phyloP scores from a whole-genome alignment of 2,113 vertebrate species.

The Ptychochromis oligacanthus region DNA sequence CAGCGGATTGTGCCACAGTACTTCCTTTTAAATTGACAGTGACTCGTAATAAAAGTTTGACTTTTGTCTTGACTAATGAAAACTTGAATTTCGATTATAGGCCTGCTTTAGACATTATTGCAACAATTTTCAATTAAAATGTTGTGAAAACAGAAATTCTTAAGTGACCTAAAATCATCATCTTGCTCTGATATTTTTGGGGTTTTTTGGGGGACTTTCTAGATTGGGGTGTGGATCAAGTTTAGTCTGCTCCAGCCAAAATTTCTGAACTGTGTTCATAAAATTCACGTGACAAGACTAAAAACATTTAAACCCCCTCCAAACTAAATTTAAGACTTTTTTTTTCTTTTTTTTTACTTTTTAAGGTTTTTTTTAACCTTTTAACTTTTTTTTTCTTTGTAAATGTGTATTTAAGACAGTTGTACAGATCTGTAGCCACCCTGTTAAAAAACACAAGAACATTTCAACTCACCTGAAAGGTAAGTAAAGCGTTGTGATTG shows the following conservation, averaged over 20 bases:
- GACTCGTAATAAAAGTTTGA: background rate
- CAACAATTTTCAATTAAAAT: background rate
- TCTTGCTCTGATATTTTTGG: background rate
- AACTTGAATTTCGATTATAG: background rate
- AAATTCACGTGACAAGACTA: no score
- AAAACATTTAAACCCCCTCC: background rate
- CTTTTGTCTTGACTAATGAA: background rate
- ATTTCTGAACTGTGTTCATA: no score
- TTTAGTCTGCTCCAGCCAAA: background rate
- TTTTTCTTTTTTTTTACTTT: background rate
- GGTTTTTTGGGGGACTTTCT: background rate
- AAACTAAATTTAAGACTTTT: background rate
- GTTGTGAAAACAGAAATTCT: background rate
- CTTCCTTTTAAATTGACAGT: background rate
- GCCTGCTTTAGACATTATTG: background rate
- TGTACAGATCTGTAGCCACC: background rate
- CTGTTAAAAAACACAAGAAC: background rate
- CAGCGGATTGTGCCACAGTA: background rate
- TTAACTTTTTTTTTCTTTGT: no score
- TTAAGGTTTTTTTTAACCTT: no score
- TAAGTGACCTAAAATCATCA: background rate
- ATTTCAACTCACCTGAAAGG: conserved; percentile 87
- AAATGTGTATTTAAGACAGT: background rate
- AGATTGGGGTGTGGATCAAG: background rate
- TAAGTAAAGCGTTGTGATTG: conserved; percentile 98